A percentile compares a stretch with the other conserved stretches of the same genome.
Evolutionary conservation across 2,797 vertebrate species (phyloP).

Genomic region (Poeciliopsis presidionis): DNA sequence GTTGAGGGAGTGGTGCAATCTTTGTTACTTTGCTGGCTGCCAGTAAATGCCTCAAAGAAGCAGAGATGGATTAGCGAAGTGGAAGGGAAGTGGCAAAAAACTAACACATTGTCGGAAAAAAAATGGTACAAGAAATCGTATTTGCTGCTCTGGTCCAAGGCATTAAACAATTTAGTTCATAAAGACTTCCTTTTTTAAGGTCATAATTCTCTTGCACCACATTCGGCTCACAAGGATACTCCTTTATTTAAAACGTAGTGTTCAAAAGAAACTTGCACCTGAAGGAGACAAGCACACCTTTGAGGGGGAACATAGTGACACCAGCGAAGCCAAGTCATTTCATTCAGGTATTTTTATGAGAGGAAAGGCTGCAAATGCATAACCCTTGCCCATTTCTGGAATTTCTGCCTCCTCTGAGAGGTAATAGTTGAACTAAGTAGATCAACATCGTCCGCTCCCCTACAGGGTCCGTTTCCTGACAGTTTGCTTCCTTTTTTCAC

Average conservation of each 20-base stretch:
- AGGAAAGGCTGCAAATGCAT: constrained; percentile 48
- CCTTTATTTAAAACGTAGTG: background rate
- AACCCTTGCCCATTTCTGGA: constrained; percentile 71
- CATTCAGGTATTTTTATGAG: constrained; percentile 74
- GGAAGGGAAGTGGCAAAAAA: constrained; percentile 14
- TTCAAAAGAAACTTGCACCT: constrained; percentile 33
- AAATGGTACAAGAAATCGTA: background rate
- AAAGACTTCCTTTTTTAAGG: background rate
- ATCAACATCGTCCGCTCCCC: constrained; percentile 67
- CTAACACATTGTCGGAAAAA: background rate
- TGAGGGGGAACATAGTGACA: constrained; percentile 55
- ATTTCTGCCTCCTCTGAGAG: constrained; percentile 72
- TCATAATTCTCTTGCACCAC: background rate
- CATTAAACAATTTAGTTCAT: background rate
- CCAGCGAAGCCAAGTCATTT: constrained; percentile 52
- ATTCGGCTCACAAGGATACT: background rate
- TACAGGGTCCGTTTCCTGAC: constrained; percentile 42
- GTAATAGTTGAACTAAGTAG: constrained; percentile 72
- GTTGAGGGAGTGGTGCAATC: background rate
- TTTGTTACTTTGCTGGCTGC: constrained; percentile 66
- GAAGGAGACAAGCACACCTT: constrained; percentile 45
- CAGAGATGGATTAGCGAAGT: constrained; percentile 39
- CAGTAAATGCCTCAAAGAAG: constrained; percentile 49
- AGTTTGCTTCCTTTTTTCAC: constrained; percentile 48
- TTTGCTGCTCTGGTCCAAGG: background rate